Evolutionary conservation across 2,888 invertebrate genomes (phyloP).

Genomic region (Oscheius onirici): DNA sequence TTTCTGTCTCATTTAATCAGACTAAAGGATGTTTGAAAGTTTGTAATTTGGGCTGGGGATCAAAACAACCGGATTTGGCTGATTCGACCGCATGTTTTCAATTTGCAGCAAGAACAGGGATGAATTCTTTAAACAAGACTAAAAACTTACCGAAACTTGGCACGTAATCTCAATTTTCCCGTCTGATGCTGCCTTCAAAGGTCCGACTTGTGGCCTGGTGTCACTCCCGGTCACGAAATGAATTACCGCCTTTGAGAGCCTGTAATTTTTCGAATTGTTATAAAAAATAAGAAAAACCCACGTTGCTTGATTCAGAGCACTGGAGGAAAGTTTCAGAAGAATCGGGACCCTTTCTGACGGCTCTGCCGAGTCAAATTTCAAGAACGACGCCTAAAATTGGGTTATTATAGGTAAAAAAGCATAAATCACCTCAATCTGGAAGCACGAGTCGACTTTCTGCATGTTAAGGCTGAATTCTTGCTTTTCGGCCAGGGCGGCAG

Average conservation of each 20-base stretch:
- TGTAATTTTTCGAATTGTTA: background rate
- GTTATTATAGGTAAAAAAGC: background rate
- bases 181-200: background rate
- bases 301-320: background rate
- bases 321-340: background rate
- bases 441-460: conserved; percentile 37
- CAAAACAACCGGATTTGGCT: no score
- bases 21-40: no score
- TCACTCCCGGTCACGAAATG: background rate
- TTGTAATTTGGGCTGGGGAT: no score
- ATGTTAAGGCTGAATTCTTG: conserved; percentile 36
- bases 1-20: no score
- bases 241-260: background rate
- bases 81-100: no score
- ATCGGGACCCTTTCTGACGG: background rate
- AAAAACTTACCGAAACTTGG: background rate
- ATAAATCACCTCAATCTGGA: conserved; percentile 18
- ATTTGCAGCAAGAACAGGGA: no score
- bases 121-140: no score
- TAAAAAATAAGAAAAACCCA: background rate
- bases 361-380: conserved; percentile 4
- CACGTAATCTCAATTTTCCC: background rate
- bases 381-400: conserved; percentile 9
- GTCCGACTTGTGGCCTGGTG: background rate
- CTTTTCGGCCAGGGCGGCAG: conserved; percentile 36